phyloP scores from a whole-genome alignment of 2,113 vertebrate species.

The Eidolon helvum region DNA sequence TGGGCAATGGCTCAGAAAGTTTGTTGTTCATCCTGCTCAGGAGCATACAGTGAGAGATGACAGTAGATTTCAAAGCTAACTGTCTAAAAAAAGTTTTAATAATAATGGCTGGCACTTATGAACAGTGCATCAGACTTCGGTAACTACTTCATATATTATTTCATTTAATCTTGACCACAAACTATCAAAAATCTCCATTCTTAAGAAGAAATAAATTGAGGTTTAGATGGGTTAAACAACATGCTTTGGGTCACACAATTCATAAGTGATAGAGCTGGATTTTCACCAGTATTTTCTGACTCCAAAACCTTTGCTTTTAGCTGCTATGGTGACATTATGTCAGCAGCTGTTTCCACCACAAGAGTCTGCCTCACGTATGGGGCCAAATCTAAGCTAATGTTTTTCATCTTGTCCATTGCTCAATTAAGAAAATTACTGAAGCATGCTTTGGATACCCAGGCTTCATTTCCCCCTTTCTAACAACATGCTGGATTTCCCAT shows the following conservation, averaged over 20 bases:
- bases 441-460: background rate
- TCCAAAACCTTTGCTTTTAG: background rate
- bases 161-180: background rate
- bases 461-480: background rate
- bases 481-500: background rate
- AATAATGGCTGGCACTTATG: background rate
- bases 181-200: background rate
- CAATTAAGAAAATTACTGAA: slow-evolving; percentile 22
- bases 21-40: background rate
- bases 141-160: background rate
- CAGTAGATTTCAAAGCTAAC: background rate
- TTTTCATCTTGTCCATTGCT: background rate
- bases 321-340: background rate
- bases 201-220: background rate
- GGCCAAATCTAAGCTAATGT: background rate
- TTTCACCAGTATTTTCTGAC: background rate
- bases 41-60: background rate
- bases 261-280: background rate
- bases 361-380: background rate
- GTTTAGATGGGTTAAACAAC: background rate
- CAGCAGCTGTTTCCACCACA: background rate
- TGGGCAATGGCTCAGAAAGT: background rate
- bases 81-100: background rate
- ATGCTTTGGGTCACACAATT: background rate
- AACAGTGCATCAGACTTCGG: background rate